phyloP scores from a whole-genome alignment of 2,888 invertebrate genomes.

The Apantesis nais region DNA sequence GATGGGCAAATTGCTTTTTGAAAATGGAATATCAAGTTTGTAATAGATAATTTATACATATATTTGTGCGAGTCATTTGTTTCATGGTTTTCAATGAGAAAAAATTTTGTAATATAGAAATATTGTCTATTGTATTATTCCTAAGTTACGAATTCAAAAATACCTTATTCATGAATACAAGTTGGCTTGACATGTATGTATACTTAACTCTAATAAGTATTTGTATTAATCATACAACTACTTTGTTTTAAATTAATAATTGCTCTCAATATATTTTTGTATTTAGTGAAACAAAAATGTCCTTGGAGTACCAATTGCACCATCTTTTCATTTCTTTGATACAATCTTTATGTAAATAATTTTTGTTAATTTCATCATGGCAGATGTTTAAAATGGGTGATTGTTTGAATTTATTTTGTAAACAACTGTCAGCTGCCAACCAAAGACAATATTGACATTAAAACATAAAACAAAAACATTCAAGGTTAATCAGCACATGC shows the following conservation, averaged over 20 bases:
- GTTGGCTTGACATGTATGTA: not conserved
- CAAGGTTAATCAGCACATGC: not conserved
- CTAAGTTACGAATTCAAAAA: too few relatives aligned
- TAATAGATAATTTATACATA: too few relatives aligned
- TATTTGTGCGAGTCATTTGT: too few relatives aligned
- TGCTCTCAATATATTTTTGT: not conserved
- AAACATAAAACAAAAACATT: not conserved
- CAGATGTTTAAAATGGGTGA: not conserved
- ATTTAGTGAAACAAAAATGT: not conserved
- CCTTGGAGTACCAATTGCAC: not conserved
- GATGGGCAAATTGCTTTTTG: too few relatives aligned
- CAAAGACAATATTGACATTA: not conserved
- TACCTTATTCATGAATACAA: not conserved
- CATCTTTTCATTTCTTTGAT: not conserved
- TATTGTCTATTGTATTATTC: not conserved
- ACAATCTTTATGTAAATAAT: not conserved
- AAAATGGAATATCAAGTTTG: too few relatives aligned
- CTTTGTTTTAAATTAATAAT: not conserved
- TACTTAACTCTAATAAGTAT: not conserved
- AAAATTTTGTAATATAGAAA: too few relatives aligned
- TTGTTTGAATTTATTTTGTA: not conserved
- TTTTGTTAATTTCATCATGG: not conserved
- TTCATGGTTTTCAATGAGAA: too few relatives aligned
- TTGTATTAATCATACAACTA: not conserved
- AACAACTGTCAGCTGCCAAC: not conserved